Evolutionary conservation across 1,140 invertebrate genomes (phyloP), one percentile per base, ranked within the genome.

Genomic region (Lerema accius): DNA sequence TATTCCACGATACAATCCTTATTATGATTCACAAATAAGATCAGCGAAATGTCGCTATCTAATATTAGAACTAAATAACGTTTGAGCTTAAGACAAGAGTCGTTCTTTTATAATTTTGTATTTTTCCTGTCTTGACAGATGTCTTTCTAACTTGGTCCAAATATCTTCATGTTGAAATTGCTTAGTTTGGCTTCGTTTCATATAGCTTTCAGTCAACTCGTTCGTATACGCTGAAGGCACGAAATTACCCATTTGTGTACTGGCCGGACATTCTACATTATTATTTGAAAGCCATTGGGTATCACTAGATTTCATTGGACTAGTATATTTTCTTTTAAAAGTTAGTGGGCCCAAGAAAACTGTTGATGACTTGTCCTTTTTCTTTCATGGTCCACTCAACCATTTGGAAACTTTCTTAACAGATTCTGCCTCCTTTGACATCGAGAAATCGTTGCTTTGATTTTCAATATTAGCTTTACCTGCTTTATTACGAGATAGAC

Each of bases 341-440:
- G 69, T 69, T 0, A 85, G 63, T 4, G 76, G 72, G 0, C 75
- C 76, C 1, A 84, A 49, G 45, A 48, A 76, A 4, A 74, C 4
- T 0, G 35, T 9, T 11, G 46, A 23, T 3, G 42, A 4, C 16
- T 58, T 56, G 11, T 39, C 13, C 49, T 65, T 69, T 48, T 17
- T 43, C 39, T 64, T 63, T 1, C 39, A 32, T 32, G 70, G 59
- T 43, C 60, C 67, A n/a, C 70, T 50, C 0, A 87, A 58, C 84
- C 84, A 87, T 6, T 66, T 69, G n/a, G 74, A 67, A 0, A 87
- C 84, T 69, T 84, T 87, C 14, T 71, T 61, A 14, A 82, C 71
- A 0, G 81, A 84, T 16, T 73, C 49, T 32, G 68, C 61, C 42
- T 66, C 60, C 13, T 42, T 45, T 6, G 50, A 45, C 14, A 55